Evolutionary conservation across 2,113 vertebrate genomes (phyloP).

Genomic region (Crotalus tigris): DNA sequence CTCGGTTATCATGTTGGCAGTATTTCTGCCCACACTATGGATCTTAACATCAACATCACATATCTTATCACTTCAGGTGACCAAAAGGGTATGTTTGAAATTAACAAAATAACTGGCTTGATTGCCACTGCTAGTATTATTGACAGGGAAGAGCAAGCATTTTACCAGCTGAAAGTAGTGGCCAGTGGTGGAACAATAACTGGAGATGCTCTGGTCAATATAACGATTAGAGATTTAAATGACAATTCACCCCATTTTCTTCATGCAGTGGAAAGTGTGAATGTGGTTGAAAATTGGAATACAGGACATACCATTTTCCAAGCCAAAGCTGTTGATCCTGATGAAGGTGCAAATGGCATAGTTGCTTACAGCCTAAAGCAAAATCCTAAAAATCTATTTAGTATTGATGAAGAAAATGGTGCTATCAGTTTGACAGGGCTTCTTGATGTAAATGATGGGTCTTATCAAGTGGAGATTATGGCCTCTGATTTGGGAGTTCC

Average conservation of each 20-base stretch:
- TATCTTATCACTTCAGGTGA: slow-evolving; percentile 94
- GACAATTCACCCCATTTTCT: slow-evolving; percentile 92
- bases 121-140: slow-evolving; percentile 84
- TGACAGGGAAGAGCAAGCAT: slow-evolving; percentile 90
- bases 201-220: slow-evolving; percentile 87
- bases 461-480: slow-evolving; percentile 88
- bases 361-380: slow-evolving; percentile 89
- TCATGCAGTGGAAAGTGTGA: slow-evolving; percentile 85
- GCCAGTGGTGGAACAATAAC: slow-evolving; percentile 88
- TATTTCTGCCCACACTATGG: slow-evolving; percentile 87
- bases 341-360: slow-evolving; percentile 88
- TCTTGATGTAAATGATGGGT: slow-evolving; percentile 84
- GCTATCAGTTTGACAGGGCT: slow-evolving; percentile 82
- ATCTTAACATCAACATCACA: slow-evolving; percentile 91
- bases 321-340: slow-evolving; percentile 87
- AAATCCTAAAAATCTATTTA: slow-evolving; percentile 87
- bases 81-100: slow-evolving; percentile 84
- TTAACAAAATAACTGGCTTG: slow-evolving; percentile 78
- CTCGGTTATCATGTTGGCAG: slow-evolving; percentile 84
- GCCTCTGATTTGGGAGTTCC: slow-evolving; percentile 91
- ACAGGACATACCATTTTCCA: slow-evolving; percentile 92
- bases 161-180: slow-evolving; percentile 91
- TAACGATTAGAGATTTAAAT: slow-evolving; percentile 94
- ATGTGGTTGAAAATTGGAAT: slow-evolving; percentile 94
- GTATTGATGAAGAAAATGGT: slow-evolving; percentile 83